Conservation (phyloP, 2,113 vertebrate genomes). For the Sorex araneus region DNA sequence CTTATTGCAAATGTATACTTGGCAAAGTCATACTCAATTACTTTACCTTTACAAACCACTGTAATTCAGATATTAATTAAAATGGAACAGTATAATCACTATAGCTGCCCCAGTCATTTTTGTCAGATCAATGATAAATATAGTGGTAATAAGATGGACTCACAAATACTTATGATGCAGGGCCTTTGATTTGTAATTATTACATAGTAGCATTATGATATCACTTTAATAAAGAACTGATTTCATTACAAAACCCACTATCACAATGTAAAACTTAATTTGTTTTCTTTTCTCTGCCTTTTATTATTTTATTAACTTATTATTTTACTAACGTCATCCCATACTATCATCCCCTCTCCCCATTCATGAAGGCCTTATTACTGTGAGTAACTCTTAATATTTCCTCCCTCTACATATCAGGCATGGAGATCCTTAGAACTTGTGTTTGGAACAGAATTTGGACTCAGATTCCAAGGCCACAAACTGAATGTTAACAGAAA, state of each 20-base stretch:
- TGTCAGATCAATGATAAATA: background rate
- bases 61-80: background rate
- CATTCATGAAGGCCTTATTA: no score
- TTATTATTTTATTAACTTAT: background rate
- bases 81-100: background rate
- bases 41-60: background rate
- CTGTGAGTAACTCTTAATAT: no score
- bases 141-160: background rate
- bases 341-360: no score
- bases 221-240: background rate
- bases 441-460: no score
- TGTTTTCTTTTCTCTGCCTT: slow-evolving; percentile 3
- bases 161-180: background rate
- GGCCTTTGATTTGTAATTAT: background rate
- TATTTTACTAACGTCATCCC: no score
- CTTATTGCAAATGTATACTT: background rate
- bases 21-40: background rate
- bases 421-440: no score
- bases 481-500: background rate
- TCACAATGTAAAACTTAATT: background rate
- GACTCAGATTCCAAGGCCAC: no score
- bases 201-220: background rate
- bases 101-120: background rate
- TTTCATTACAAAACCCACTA: background rate
- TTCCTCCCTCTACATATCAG: no score